phyloP scores from a whole-genome alignment of 2,113 vertebrate species.

The Caretta caretta region DNA sequence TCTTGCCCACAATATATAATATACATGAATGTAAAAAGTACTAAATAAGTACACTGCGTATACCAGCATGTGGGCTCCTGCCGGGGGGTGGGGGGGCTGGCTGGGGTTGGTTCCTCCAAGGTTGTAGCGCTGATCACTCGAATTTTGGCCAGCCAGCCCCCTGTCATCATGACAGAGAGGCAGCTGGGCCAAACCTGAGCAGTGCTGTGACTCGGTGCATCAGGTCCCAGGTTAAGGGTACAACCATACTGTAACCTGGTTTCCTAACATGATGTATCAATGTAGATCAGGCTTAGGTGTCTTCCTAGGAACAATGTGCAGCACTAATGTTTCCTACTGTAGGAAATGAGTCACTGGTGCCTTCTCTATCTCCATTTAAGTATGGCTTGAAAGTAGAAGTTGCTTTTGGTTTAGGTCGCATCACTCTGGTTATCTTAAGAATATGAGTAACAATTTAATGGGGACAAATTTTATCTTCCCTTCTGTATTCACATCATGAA shows the following conservation, averaged over 20 bases:
- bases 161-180: too few species aligned
- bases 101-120: too few species aligned
- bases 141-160: too few species aligned
- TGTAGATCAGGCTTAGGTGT: background rate
- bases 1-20: too few species aligned
- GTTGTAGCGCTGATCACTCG: too few species aligned
- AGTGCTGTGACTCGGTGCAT: too few species aligned
- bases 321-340: background rate
- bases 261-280: background rate
- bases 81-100: too few species aligned
- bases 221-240: background rate
- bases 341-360: constrained; percentile 24
- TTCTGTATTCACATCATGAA: constrained; percentile 30
- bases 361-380: constrained; percentile 47
- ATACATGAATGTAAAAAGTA: too few species aligned
- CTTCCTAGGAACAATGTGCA: background rate
- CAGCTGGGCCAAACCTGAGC: too few species aligned
- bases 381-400: constrained; percentile 31
- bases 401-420: constrained; percentile 34
- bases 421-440: constrained; percentile 37
- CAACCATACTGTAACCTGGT: fast-evolving
- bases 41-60: too few species aligned
- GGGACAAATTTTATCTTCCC: constrained; percentile 46
- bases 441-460: constrained; percentile 54
- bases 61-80: too few species aligned